These are phyloP conservation scores for Edolisoma coerulescens DNA, from an alignment of 2,113 vertebrate species.

Conservation along the genomic window DNA sequence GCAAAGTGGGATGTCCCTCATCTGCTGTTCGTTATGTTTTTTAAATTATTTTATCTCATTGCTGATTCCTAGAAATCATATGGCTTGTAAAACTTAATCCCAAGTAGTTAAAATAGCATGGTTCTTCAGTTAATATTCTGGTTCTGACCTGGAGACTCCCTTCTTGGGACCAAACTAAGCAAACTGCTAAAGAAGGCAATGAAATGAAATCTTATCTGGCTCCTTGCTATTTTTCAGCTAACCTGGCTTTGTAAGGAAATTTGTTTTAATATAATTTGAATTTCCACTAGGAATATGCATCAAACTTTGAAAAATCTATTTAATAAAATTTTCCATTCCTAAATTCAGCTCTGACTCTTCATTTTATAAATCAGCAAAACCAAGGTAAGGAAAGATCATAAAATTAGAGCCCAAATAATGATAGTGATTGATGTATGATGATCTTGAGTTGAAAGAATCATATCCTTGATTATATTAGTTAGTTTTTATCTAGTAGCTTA, in stretches of 20 bases:
- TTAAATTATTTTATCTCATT: not conserved
- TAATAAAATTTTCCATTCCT: conserved; percentile 25
- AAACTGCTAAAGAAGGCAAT: not conserved
- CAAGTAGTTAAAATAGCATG: not conserved
- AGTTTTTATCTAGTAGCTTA: not conserved
- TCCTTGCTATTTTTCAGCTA: not conserved
- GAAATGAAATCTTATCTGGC: not conserved
- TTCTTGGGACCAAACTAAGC: not conserved
- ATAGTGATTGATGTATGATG: not conserved
- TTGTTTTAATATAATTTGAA: not conserved
- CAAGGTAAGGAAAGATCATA: not conserved
- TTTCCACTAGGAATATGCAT: not conserved
- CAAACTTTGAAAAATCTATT: not conserved
- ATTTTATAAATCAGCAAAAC: not conserved
- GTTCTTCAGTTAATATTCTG: not conserved
- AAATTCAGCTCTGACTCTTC: not conserved
- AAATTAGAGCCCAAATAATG: not conserved
- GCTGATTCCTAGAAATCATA: not conserved
- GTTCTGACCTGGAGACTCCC: not conserved
- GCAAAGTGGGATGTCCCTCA: not conserved
- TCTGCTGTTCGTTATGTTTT: not conserved
- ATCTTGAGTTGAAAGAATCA: not conserved
- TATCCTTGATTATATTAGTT: not conserved
- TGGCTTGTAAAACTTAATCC: not conserved
- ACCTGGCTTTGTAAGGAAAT: not conserved